Conservation (phyloP, 2,113 vertebrate species). For the Pogonocichla stellata region DNA sequence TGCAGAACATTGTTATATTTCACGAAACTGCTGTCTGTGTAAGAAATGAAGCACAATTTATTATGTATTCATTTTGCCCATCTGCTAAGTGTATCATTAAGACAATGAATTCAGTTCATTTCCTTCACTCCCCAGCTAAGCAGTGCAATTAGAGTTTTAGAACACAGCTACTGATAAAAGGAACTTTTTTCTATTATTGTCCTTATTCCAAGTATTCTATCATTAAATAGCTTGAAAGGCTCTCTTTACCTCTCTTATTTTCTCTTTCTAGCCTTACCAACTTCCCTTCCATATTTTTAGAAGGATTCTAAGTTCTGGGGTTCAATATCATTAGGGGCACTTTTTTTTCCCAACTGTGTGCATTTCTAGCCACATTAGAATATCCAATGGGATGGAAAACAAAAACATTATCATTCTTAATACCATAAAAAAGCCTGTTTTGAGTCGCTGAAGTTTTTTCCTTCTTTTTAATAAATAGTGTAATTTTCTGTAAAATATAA, state of each 20-base stretch:
- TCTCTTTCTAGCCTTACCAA: not conserved
- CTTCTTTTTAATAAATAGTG: not conserved
- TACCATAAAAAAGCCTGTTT: not conserved
- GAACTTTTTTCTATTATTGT: not conserved
- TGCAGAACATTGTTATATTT: conserved; percentile 55
- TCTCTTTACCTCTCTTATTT: not conserved
- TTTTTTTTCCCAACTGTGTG: not conserved
- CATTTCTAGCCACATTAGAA: not conserved
- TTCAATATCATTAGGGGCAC: not conserved
- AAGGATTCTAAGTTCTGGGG: not conserved
- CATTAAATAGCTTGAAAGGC: not conserved
- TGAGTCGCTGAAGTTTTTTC: not conserved
- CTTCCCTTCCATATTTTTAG: not conserved
- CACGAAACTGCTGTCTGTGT: conserved; percentile 46
- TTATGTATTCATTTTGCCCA: conserved; percentile 46
- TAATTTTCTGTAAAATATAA: not conserved
- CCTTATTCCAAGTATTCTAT: not conserved
- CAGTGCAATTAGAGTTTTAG: conserved; percentile 40
- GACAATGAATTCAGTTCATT: conserved; percentile 53
- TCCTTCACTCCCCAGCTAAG: conserved; percentile 36
- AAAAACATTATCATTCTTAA: not conserved
- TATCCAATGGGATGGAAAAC: not conserved
- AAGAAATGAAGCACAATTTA: conserved; percentile 57
- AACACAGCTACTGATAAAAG: conserved; percentile 6
- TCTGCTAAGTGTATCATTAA: conserved; percentile 69